Evolutionary conservation across 2,113 vertebrate genomes (phyloP).

Genomic region (Nibea albiflora): DNA sequence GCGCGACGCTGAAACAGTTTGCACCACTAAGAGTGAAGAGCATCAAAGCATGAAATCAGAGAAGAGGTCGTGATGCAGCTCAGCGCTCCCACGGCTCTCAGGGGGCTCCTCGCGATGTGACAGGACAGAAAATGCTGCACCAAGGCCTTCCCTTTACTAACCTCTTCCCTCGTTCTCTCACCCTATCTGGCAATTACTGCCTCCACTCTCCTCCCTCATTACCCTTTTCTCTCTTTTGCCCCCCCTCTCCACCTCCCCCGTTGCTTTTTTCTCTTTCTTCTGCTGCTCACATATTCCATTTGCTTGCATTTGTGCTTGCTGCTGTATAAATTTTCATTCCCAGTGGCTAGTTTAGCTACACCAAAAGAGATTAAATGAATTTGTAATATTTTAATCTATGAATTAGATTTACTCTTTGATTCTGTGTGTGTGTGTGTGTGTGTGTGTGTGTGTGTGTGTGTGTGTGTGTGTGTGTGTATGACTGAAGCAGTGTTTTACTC

Average conservation of each 20-base stretch:
- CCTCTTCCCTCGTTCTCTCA: constrained; percentile 28
- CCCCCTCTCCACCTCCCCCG: not conserved
- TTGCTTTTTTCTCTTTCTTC: constrained; percentile 14
- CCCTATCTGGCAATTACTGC: constrained; percentile 51
- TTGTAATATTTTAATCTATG: constrained; percentile 11
- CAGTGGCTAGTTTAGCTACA: constrained; percentile 5
- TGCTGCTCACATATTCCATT: constrained; percentile 19
- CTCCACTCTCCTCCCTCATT: constrained; percentile 33
- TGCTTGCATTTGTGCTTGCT: constrained; percentile 19
- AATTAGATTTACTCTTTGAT: constrained; percentile 6
- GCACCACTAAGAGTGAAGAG: constrained; percentile 61
- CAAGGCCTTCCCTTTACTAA: constrained; percentile 44
- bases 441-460: too few species aligned
- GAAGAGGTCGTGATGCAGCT: constrained; percentile 80
- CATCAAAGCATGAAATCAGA: constrained; percentile 83
- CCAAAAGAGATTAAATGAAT: not conserved
- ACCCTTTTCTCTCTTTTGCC: constrained; percentile 29
- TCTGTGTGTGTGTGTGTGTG: not conserved
- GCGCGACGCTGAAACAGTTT: constrained; percentile 62
- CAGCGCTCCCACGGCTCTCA: constrained; percentile 69
- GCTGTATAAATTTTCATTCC: not conserved
- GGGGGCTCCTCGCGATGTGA: constrained; percentile 75
- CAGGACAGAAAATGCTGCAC: constrained; percentile 67
- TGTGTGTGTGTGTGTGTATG: too few species aligned
- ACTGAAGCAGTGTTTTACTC: not conserved